Evolutionary conservation across 2,888 invertebrate genomes (phyloP).

Genomic region (Drosophila nigricruria): DNA sequence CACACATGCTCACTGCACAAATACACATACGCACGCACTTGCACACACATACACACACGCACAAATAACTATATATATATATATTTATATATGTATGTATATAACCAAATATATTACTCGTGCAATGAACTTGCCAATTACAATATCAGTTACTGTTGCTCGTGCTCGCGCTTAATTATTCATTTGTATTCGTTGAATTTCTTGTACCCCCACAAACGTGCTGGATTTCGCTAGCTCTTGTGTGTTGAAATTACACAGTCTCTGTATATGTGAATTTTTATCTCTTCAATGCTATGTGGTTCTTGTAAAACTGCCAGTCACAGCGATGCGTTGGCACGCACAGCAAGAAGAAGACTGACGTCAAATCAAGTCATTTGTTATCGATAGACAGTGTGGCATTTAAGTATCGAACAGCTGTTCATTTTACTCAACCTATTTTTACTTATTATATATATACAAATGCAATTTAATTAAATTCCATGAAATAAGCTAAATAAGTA

Average conservation of each 20-base stretch:
- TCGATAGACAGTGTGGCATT: conserved; percentile 47
- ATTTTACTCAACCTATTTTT: neutral
- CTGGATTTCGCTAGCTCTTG: conserved; percentile 47
- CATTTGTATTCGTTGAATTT: conserved; percentile 28
- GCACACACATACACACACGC: conserved; percentile 30
- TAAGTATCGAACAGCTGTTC: conserved; percentile 36
- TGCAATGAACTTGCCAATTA: conserved; percentile 79
- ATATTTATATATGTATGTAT: conserved; percentile 56
- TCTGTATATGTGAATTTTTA: conserved; percentile 69
- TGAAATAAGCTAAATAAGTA: no score
- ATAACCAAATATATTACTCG: conserved; percentile 80
- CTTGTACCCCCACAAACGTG: conserved; percentile 43
- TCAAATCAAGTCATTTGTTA: conserved; percentile 3
- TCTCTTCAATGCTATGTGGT: conserved; percentile 64
- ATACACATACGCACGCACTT: conserved; percentile 29
- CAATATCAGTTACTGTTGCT: conserved; percentile 44
- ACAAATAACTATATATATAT: conserved; percentile 27
- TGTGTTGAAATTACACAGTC: conserved; percentile 65
- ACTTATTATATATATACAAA: neutral
- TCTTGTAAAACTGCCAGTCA: conserved; percentile 61
- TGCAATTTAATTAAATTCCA: neutral
- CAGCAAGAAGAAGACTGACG: conserved; percentile 29
- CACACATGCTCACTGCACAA: conserved; percentile 47
- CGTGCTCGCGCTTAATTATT: conserved; percentile 21
- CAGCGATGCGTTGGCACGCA: conserved; percentile 45